A percentile compares a stretch with the other conserved stretches of the same genome.
Evolutionary conservation across 2,888 invertebrate species (phyloP).

Genomic region (Escarpia spicata): DNA sequence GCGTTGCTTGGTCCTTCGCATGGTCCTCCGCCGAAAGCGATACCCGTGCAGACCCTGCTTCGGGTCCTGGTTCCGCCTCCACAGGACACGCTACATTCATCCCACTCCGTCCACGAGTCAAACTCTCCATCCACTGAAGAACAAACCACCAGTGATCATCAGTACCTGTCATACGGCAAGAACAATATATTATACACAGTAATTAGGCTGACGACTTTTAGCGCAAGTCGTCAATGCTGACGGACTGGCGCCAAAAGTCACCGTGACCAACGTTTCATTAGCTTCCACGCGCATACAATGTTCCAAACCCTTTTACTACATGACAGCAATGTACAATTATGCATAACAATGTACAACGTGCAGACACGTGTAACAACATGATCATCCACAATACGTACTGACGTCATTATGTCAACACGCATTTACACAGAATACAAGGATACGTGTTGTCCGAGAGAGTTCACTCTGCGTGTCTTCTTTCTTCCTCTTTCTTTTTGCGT

Average conservation of each 20-base stretch:
- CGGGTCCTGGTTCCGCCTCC: background rate
- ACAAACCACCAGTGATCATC: background rate
- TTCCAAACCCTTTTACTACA: background rate
- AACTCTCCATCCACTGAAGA: background rate
- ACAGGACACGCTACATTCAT: background rate
- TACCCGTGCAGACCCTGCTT: background rate
- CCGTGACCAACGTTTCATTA: background rate
- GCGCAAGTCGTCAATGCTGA: background rate
- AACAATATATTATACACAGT: background rate
- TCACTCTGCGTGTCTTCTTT: background rate
- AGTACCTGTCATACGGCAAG: background rate
- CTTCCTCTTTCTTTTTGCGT: background rate
- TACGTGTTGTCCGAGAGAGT: background rate
- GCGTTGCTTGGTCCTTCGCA: background rate
- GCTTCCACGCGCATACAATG: background rate
- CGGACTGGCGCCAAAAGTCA: background rate
- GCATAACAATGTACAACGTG: no score
- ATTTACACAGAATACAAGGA: background rate
- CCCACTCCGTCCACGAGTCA: background rate
- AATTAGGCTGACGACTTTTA: background rate
- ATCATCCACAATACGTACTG: background rate
- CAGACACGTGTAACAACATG: background rate
- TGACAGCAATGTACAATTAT: background rate
- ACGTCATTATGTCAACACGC: background rate
- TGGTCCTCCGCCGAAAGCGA: background rate